These are phyloP conservation scores for Trichosurus vulpecula DNA, from an alignment of 2,797 vertebrate species.

Conservation along the genomic window DNA sequence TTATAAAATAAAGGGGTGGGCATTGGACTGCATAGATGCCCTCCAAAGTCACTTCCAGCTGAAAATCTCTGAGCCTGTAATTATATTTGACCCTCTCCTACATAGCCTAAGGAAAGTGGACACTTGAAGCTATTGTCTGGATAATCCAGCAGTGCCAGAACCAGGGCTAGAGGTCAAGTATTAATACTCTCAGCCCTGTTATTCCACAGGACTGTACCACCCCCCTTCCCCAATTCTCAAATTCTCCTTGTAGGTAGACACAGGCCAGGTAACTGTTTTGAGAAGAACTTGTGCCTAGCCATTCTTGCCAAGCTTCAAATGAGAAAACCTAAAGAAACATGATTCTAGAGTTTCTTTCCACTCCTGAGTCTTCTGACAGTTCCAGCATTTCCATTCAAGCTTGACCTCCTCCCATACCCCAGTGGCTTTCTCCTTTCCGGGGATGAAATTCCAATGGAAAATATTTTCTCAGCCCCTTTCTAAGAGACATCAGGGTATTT, in stretches of 20 bases:
- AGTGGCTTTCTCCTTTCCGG: background rate
- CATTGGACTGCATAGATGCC: background rate
- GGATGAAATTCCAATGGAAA: constrained; percentile 19
- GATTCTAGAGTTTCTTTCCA: background rate
- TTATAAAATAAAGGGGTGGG: background rate
- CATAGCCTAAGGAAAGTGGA: background rate
- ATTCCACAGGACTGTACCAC: no score
- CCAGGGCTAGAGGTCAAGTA: background rate
- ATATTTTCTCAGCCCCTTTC: constrained; percentile 23
- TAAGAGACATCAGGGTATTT: background rate
- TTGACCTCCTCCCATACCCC: rapidly evolving
- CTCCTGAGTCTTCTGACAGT: background rate
- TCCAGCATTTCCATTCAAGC: background rate
- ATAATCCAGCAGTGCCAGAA: background rate
- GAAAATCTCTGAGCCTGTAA: background rate
- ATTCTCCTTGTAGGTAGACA: background rate
- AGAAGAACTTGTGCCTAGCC: background rate
- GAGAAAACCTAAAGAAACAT: background rate
- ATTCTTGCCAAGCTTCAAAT: background rate
- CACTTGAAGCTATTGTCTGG: background rate
- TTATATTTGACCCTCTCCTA: background rate
- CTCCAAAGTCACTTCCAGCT: background rate
- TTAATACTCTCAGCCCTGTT: background rate
- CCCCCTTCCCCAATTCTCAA: background rate
- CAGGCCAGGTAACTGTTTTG: background rate